phyloP scores from a whole-genome alignment of 2,888 invertebrate species.

The Frankliniella fusca region DNA sequence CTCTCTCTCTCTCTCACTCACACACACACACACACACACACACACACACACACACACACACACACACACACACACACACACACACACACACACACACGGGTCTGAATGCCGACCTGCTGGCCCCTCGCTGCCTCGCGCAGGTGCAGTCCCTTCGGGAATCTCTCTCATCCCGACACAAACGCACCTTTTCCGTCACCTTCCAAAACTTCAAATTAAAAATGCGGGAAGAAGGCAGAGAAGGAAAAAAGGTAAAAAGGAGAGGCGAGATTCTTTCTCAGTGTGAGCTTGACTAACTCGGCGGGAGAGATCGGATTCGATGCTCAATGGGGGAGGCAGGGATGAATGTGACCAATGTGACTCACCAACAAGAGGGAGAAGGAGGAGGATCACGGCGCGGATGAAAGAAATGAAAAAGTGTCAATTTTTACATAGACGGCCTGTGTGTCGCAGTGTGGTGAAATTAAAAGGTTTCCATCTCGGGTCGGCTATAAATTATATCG shows the following conservation, averaged over 20 bases:
- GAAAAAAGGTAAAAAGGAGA: not conserved
- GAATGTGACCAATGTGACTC: slow-evolving; percentile 22
- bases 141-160: not conserved
- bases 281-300: slow-evolving; percentile 11
- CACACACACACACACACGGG: not conserved
- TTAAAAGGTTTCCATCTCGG: slow-evolving; percentile 15
- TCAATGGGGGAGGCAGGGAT: not conserved
- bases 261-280: slow-evolving; percentile 17
- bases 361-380: not conserved
- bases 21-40: slow-evolving; percentile 1
- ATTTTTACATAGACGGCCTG: slow-evolving; percentile 8
- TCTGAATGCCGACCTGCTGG: not conserved
- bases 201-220: slow-evolving; percentile 27
- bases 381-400: not conserved
- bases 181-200: slow-evolving; percentile 25
- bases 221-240: not conserved
- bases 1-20: not conserved
- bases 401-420: slow-evolving; percentile 8
- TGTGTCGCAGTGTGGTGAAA: slow-evolving; percentile 4
- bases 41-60: slow-evolving; percentile 2
- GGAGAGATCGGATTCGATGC: not conserved
- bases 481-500: slow-evolving; percentile 10
- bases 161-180: not conserved
- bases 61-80: not conserved
- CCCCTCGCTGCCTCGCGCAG: not conserved